Evolutionary conservation across 1,140 invertebrate species (phyloP), one percentile per base, ranked within the genome.

Genomic region (Elymnias hypermnestra): DNA sequence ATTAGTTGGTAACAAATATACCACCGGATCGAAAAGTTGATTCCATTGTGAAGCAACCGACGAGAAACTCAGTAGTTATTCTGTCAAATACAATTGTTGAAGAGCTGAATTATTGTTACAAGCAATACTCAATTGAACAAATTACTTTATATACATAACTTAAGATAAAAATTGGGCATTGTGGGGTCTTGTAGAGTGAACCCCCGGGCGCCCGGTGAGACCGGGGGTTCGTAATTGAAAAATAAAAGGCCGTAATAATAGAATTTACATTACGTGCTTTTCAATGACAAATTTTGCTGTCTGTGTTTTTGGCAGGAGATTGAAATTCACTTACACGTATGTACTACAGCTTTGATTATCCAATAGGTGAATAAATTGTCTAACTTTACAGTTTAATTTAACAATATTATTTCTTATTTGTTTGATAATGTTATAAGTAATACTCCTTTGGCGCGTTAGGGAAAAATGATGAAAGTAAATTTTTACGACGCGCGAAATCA

Each of bases 201-300:
- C 76, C 75, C 77, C 68, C 63, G 72, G 78, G 72, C 76, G 63
- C 56, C 40, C 62, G 58, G 54, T 60, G 69, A 57, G 57, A 56
- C 66, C 43, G 54, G 67, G 72, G 72, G 59, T 36, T 66, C 70
- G 81, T 84, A 84, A 84, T 84, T 84, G 81, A 83, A 84, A 84
- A 84, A 84, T 84, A 84, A 84, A 84, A 84, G 78, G 66, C 71
- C 75, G 72, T 81, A 81, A 83, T 84, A 84, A 84, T 83, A 83
- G 81, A 84, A 84, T 83, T 81, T 81, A 84, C 78, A 74, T 83
- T 82, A 75, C 76, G 70, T 76, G 75, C 72, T 77, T 71, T 73
- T 73, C 72, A 83, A 81, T 81, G 74, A 84, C 69, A 83, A 75
- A 79, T 68, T 82, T 75, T 73, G 63, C 67, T 62, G 65, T 77